A percentile compares a stretch with the other conserved stretches of the same genome.
Conservation (phyloP, 2,888 invertebrate genomes). For the Trichopoda pennipes region DNA sequence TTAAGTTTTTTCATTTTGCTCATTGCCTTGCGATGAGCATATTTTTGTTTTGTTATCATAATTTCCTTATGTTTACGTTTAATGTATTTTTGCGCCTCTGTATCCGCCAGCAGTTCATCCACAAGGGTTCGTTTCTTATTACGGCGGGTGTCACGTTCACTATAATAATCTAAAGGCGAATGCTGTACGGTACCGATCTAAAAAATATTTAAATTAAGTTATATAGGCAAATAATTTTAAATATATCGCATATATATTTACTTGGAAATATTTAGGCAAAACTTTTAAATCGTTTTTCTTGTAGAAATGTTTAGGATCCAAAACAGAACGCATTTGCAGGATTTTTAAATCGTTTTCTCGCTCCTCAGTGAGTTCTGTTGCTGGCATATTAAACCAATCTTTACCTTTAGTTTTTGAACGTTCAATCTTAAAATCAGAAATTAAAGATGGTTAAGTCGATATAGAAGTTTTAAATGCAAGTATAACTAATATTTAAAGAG, state of each 20-base stretch:
- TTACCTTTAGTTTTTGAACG: constrained; percentile 90
- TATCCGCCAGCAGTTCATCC: constrained; percentile 95
- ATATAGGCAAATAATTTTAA: not conserved
- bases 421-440: constrained; percentile 83
- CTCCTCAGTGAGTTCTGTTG: constrained; percentile 94
- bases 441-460: not conserved
- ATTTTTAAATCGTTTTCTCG: constrained; percentile 92
- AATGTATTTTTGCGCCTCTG: constrained; percentile 90
- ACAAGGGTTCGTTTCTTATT: constrained; percentile 94
- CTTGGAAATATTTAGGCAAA: constrained; percentile 96
- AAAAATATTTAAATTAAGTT: constrained; percentile 67
- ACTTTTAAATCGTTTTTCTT: constrained; percentile 94
- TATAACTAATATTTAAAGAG: not conserved
- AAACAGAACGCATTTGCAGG: constrained; percentile 93
- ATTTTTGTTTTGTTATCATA: constrained; percentile 85
- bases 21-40: constrained; percentile 88
- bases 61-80: constrained; percentile 91
- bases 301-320: constrained; percentile 97
- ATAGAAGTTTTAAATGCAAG: not conserved
- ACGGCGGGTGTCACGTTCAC: constrained; percentile 90
- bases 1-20: constrained; percentile 86
- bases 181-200: constrained; percentile 91
- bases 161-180: constrained; percentile 92
- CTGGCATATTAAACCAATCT: constrained; percentile 94
- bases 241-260: constrained; percentile 76